A percentile compares a stretch with the other conserved stretches of the same genome.
These are phyloP conservation scores for Sebastolobus alascanus DNA, from an alignment of 2,797 vertebrate genomes.

Conservation along the genomic window DNA sequence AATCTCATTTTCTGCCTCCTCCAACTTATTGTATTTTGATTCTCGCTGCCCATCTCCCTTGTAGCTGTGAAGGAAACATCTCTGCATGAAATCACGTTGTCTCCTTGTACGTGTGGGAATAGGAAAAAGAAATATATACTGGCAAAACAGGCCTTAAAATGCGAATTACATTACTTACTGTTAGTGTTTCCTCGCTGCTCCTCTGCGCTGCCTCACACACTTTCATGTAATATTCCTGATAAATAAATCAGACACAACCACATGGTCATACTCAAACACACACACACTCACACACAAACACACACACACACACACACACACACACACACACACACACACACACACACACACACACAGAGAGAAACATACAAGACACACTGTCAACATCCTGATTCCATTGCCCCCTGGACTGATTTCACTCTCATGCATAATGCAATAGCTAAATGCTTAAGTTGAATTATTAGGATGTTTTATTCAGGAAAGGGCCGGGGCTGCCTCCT, in stretches of 20 bases:
- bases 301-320: constrained; percentile 33
- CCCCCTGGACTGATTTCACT: constrained; percentile 69
- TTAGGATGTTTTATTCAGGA: constrained; percentile 79
- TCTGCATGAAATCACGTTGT: constrained; percentile 10
- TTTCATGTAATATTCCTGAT: constrained; percentile 56
- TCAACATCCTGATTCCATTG: constrained; percentile 57
- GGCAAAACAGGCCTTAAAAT: constrained; percentile 3
- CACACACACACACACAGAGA: constrained; percentile 28
- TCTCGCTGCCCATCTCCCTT: background rate
- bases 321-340: too few species aligned
- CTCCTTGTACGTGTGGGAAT: constrained; percentile 2
- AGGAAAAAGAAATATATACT: background rate
- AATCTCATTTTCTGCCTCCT: background rate
- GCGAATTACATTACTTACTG: constrained; percentile 13
- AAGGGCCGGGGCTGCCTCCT: constrained; percentile 29
- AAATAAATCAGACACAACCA: constrained; percentile 70
- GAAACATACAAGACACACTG: constrained; percentile 42
- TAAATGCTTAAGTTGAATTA: constrained; percentile 79
- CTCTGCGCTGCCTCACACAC: constrained; percentile 27
- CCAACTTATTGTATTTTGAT: background rate
- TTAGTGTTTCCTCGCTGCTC: constrained; percentile 36
- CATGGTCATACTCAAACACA: constrained; percentile 11
- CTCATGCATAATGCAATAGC: constrained; percentile 70
- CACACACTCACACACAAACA: too few species aligned
- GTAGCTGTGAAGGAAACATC: constrained; percentile 10